These are phyloP conservation scores for Megaleporinus macrocephalus DNA, from an alignment of 2,113 vertebrate genomes.

Conservation along the genomic window DNA sequence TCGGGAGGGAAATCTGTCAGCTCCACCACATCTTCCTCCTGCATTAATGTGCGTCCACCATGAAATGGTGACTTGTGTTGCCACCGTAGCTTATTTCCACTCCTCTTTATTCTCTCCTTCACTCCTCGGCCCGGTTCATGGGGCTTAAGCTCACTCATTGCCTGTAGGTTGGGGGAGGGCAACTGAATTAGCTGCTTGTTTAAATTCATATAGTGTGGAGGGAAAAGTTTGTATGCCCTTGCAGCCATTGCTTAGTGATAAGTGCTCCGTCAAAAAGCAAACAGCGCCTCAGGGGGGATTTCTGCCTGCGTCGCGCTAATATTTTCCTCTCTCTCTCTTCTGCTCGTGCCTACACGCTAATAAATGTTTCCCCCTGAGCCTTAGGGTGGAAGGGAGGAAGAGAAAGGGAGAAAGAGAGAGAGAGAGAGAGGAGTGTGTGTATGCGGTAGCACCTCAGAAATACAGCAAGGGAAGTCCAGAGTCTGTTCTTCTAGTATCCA, in stretches of 20 bases:
- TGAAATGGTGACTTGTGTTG: constrained; percentile 6
- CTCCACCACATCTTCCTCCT: constrained; percentile 13
- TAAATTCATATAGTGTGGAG: constrained; percentile 64
- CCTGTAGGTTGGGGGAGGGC: neutral
- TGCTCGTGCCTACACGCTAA: constrained; percentile 66
- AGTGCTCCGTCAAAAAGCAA: constrained; percentile 72
- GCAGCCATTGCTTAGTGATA: constrained; percentile 70
- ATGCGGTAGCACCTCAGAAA: neutral
- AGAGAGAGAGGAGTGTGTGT: neutral
- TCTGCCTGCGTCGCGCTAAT: constrained; percentile 73
- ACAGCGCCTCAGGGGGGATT: constrained; percentile 69
- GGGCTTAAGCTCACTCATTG: constrained; percentile 34
- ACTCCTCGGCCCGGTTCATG: constrained; percentile 14
- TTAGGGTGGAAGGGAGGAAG: constrained; percentile 33
- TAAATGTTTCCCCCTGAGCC: constrained; percentile 61
- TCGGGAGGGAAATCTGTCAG: constrained; percentile 24
- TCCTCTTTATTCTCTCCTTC: neutral
- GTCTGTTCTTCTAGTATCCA: neutral
- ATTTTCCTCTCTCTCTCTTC: constrained; percentile 62
- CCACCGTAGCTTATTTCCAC: neutral
- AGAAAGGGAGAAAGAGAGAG: neutral
- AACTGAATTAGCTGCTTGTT: constrained; percentile 44
- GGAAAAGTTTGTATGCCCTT: constrained; percentile 56
- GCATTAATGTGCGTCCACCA: constrained; percentile 24
- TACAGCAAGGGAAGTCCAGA: neutral